Conservation (phyloP, 2,888 invertebrate genomes). For the Syrphus vitripennis region DNA sequence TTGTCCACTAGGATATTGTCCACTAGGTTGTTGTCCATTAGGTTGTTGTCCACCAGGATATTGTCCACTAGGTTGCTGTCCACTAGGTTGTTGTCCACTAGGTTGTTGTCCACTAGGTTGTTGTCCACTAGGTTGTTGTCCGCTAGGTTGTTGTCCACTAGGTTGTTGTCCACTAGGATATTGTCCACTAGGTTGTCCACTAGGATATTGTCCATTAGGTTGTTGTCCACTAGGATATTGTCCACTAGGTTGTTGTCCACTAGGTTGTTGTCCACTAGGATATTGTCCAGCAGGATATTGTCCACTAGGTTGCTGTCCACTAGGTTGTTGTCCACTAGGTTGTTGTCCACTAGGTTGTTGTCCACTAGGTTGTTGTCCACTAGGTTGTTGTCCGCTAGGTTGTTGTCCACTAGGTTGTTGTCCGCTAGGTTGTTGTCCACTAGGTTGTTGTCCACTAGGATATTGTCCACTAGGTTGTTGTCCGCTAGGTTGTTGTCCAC, state of each 20-base stretch:
- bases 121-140: neutral
- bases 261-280: too few relatives aligned
- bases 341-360: too few relatives aligned
- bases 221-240: neutral
- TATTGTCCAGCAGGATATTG: too few relatives aligned
- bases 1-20: neutral
- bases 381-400: neutral
- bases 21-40: neutral
- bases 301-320: too few relatives aligned
- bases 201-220: neutral
- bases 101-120: neutral
- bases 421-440: neutral
- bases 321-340: neutral
- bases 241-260: too few relatives aligned
- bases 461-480: neutral
- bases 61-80: neutral
- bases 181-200: neutral
- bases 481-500: neutral
- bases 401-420: neutral
- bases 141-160: neutral
- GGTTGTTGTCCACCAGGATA: neutral
- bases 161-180: neutral
- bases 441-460: neutral
- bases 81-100: neutral
- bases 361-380: neutral